Evolutionary conservation across 2,888 invertebrate genomes (phyloP).

Genomic region (Prosopocoilus inquinatus): DNA sequence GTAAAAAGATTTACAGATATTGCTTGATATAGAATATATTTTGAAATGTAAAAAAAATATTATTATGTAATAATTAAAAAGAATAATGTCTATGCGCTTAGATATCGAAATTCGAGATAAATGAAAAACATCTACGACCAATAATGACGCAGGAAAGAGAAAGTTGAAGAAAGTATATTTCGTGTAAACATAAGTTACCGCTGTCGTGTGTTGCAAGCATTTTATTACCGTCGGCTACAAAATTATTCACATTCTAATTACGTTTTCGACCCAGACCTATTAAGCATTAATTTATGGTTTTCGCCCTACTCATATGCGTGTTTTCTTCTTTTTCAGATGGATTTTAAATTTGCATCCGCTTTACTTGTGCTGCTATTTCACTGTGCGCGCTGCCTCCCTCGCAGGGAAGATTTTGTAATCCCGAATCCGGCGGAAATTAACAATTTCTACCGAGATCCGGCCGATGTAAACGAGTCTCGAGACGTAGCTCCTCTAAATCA

Average conservation of each 20-base stretch:
- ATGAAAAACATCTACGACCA: not conserved
- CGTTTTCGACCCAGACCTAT: slow-evolving; percentile 6
- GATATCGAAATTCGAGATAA: too few species aligned
- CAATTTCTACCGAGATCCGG: slow-evolving; percentile 8
- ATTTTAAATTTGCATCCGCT: not conserved
- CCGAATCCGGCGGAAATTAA: slow-evolving; percentile 17
- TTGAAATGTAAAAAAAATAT: too few species aligned
- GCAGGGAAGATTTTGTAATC: not conserved
- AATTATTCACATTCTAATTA: slow-evolving; percentile 2
- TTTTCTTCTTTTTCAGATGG: slow-evolving; percentile 10
- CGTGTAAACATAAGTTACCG: not conserved
- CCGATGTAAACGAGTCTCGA: not conserved
- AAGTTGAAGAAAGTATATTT: slow-evolving; percentile 16
- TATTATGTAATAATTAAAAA: too few species aligned
- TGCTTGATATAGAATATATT: too few species aligned
- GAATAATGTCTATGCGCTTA: too few species aligned
- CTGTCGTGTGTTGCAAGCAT: not conserved
- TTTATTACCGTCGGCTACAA: not conserved
- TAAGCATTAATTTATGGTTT: not conserved
- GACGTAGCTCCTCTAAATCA: slow-evolving; percentile 2
- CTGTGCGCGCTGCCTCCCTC: not conserved
- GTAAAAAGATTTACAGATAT: too few species aligned
- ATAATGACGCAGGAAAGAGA: slow-evolving; percentile 14
- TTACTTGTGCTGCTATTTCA: not conserved
- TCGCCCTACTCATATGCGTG: not conserved